Evolutionary conservation across 2,797 vertebrate species (phyloP).

Genomic region (Pyrocephalus nanus): DNA sequence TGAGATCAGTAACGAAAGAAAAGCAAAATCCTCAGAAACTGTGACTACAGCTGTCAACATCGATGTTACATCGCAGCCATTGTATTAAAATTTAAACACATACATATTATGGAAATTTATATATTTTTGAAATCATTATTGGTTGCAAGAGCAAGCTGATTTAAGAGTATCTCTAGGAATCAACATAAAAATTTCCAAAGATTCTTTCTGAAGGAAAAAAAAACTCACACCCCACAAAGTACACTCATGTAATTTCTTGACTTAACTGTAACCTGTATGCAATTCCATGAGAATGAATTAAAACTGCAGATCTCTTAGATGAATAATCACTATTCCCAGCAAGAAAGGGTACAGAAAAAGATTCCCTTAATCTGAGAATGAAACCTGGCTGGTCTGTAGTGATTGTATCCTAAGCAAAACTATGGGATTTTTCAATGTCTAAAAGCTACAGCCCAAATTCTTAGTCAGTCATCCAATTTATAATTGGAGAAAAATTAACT

Average conservation of each 20-base stretch:
- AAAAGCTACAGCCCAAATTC: neutral
- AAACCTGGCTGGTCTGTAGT: neutral
- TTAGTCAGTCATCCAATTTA: neutral
- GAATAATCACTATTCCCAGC: neutral
- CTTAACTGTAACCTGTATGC: neutral
- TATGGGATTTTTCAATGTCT: neutral
- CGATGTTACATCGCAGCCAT: neutral
- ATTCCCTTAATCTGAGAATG: neutral
- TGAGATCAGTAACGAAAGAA: neutral
- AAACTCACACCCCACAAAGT: neutral
- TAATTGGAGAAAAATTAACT: neutral
- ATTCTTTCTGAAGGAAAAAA: neutral
- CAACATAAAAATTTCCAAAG: neutral
- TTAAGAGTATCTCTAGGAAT: neutral
- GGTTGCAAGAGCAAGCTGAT: neutral
- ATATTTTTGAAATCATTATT: neutral
- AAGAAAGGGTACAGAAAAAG: neutral
- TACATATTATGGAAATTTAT: neutral
- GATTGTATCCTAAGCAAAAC: neutral
- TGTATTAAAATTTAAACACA: neutral
- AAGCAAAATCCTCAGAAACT: neutral
- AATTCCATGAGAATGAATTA: neutral
- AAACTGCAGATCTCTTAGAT: neutral
- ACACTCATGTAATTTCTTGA: neutral
- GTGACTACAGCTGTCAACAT: neutral